phyloP scores from a whole-genome alignment of 2,888 invertebrate species.

The Fragum sueziense region DNA sequence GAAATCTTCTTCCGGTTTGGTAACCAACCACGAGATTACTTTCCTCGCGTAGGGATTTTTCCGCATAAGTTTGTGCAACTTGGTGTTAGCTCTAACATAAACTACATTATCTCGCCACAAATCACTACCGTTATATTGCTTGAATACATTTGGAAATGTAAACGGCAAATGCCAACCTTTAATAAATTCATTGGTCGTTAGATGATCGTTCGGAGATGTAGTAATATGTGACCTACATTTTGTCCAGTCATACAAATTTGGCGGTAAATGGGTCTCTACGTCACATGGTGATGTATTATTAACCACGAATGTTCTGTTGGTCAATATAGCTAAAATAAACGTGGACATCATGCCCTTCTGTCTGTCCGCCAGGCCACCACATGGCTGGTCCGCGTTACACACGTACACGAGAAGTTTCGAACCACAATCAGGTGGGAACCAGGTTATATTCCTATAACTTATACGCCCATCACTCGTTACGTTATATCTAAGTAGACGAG shows the following conservation, averaged over 20 bases:
- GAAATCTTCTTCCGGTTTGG: slow-evolving; percentile 15
- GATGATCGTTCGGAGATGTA: neutral
- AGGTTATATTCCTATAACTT: neutral
- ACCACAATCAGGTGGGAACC: neutral
- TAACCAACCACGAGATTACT: slow-evolving; percentile 9
- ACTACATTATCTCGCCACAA: neutral
- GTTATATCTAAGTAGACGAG: neutral
- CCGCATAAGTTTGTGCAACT: neutral
- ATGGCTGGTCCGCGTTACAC: neutral
- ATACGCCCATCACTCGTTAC: neutral
- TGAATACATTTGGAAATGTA: neutral
- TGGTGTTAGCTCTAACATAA: neutral
- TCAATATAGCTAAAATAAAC: slow-evolving; percentile 31
- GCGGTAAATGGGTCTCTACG: slow-evolving; percentile 10
- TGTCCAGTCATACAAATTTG: slow-evolving; percentile 34
- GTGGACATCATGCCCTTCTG: slow-evolving; percentile 39
- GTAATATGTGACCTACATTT: slow-evolving; percentile 1
- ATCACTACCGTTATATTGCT: neutral
- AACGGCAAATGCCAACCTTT: neutral
- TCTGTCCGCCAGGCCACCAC: slow-evolving; percentile 46
- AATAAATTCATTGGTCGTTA: neutral
- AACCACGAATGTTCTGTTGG: slow-evolving; percentile 34
- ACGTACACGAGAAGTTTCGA: slow-evolving; percentile 19
- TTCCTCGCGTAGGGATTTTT: neutral
- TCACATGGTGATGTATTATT: slow-evolving; percentile 28